These are phyloP conservation scores for Gavia stellata DNA, from an alignment of 2,113 vertebrate genomes.

Conservation along the genomic window DNA sequence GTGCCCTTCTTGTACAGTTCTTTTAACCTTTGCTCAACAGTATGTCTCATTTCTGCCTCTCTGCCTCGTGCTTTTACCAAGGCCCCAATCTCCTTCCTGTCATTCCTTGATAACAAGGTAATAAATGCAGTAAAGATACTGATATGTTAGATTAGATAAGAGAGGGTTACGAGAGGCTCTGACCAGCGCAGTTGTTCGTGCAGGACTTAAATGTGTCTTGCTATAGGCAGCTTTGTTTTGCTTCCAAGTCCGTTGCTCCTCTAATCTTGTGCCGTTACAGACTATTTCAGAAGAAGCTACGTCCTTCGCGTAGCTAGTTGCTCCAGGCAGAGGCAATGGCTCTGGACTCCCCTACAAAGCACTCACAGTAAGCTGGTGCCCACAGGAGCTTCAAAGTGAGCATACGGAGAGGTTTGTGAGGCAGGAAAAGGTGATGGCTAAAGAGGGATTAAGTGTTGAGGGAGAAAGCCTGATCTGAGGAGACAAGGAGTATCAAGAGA, in stretches of 20 bases:
- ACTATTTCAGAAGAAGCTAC: not conserved
- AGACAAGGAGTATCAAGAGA: not conserved
- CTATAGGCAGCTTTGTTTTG: conserved; percentile 20
- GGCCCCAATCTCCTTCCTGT: not conserved
- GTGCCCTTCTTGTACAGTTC: not conserved
- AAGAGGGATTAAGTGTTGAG: not conserved
- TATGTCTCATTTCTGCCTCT: not conserved
- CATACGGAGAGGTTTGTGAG: not conserved
- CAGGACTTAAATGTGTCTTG: not conserved
- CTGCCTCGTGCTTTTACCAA: not conserved
- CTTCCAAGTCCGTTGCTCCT: not conserved
- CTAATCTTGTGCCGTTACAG: not conserved
- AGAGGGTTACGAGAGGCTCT: not conserved
- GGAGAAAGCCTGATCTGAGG: not conserved
- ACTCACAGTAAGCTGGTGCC: not conserved
- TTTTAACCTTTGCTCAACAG: not conserved
- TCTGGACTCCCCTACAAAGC: not conserved
- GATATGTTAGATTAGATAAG: conserved; percentile 18
- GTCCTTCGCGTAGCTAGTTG: not conserved
- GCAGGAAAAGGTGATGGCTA: not conserved
- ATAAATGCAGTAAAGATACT: conserved; percentile 5
- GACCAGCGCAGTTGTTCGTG: not conserved
- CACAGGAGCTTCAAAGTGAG: not conserved
- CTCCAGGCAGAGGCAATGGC: not conserved
- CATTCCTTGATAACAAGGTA: conserved; percentile 17